phyloP scores from a whole-genome alignment of 2,888 invertebrate species.

The Apodemia duryi region DNA sequence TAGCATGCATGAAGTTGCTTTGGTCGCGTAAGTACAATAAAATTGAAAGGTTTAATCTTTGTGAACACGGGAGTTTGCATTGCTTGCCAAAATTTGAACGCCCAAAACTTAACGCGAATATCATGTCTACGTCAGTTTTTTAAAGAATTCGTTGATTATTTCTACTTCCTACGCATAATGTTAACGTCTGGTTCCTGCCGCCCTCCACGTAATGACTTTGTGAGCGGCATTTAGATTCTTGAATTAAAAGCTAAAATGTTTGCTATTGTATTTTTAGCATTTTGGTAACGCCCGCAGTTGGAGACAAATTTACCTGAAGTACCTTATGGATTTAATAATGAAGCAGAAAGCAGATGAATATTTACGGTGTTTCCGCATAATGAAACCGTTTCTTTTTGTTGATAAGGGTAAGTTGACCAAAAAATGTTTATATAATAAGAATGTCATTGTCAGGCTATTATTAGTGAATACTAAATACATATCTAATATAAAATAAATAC shows the following conservation, averaged over 20 bases:
- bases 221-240: conserved; percentile 32
- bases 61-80: too few species aligned
- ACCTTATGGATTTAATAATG: conserved; percentile 6
- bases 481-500: too few species aligned
- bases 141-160: not conserved
- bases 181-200: conserved; percentile 1
- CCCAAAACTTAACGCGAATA: not conserved
- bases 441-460: too few species aligned
- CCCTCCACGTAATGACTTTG: conserved; percentile 32
- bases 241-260: conserved; percentile 18
- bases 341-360: not conserved
- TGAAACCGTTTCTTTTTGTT: too few species aligned
- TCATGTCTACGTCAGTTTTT: not conserved
- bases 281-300: not conserved
- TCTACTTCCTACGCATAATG: conserved; percentile 6
- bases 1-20: too few species aligned
- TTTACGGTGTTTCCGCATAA: too few species aligned
- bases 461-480: too few species aligned
- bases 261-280: conserved; percentile 22
- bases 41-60: too few species aligned
- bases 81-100: too few species aligned
- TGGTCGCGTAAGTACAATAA: too few species aligned
- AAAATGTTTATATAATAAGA: too few species aligned
- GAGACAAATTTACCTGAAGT: not conserved
- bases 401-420: too few species aligned